Conservation (phyloP, 2,888 invertebrate species). For the Chironomus riparius region DNA sequence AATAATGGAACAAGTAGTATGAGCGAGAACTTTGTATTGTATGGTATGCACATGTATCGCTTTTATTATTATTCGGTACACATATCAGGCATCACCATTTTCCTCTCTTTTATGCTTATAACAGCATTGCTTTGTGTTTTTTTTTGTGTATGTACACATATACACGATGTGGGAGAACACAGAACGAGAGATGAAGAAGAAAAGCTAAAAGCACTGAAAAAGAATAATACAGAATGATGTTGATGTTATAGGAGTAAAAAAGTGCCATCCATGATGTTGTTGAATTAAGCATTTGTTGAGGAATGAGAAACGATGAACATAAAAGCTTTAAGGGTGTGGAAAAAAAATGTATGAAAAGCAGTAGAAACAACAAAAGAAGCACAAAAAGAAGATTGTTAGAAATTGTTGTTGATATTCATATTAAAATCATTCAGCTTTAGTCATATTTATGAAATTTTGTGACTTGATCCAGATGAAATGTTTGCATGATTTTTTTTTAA, state of each 20-base stretch:
- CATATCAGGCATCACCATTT: conserved; percentile 16
- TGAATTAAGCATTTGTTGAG: too few relatives aligned
- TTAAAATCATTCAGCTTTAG: too few relatives aligned
- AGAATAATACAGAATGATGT: background rate
- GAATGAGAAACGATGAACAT: background rate
- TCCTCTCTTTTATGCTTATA: background rate
- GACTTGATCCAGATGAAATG: too few relatives aligned
- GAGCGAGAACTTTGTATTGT: background rate
- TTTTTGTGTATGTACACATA: too few relatives aligned
- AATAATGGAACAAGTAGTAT: background rate
- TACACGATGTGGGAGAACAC: too few relatives aligned
- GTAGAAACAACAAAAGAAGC: too few relatives aligned
- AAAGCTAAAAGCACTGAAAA: background rate
- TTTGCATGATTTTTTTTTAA: too few relatives aligned
- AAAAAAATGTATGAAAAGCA: background rate
- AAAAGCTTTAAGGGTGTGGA: background rate
- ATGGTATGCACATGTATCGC: conserved; percentile 9
- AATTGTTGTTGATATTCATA: too few relatives aligned
- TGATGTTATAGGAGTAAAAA: background rate
- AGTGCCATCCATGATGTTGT: too few relatives aligned
- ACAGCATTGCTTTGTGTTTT: background rate
- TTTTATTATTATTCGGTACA: conserved; percentile 25
- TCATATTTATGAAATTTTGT: too few relatives aligned
- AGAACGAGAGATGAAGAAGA: too few relatives aligned
- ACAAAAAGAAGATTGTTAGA: too few relatives aligned